Base-by-base conservation (phyloP, 2,797 vertebrate species). In the Enteromius anoplus region DNA sequence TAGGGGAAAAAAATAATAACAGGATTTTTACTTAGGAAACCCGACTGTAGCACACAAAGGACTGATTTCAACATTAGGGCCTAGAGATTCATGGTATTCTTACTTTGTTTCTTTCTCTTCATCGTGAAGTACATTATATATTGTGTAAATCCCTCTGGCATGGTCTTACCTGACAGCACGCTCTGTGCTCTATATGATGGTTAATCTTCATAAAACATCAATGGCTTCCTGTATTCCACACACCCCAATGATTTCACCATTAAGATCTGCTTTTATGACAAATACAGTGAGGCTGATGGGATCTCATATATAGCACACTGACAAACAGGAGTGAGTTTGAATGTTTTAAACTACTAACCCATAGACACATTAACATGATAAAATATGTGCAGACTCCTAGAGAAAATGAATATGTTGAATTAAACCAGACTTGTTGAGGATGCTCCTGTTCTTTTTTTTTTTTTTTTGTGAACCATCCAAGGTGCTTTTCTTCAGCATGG, bases 121-220 rank as follows among this genome's bases (percentile, higher is more conserved):
- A 15, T 75, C n/a, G 32, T 76, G 51, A 10, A 55, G 49, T 45
- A 55, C 29, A 77, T 70, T 78, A 60, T 34, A 78, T 12, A 53
- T 78, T 45, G 64, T 76, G 65, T 23, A 77, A 78, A 78, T 70
- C 70, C 53, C 51, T 70, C 37, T 45, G 40, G 21, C 23, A 19
- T 49, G 40, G 51, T 55, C 19, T 26, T 78, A 47, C 19, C 73
- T 78, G 81, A 83, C 65, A 78, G 26, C 65, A 62, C 29, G 15
- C 73, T 70, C 64, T 75, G 23, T 82, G 47, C 62, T 83, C 40
- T 58, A 62, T 60, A 77, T 78, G 40, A 83, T 49, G 26, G 65
- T 70, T 83, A 78, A 77, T 83, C 73, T 83, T 83, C 81, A 83
- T 77, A 78, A 82, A 83, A 78, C 81, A 78, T 60, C 81, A 47